Evolutionary conservation across 1,140 invertebrate genomes (phyloP).

Genomic region (Drosophila pseudoananassae): DNA sequence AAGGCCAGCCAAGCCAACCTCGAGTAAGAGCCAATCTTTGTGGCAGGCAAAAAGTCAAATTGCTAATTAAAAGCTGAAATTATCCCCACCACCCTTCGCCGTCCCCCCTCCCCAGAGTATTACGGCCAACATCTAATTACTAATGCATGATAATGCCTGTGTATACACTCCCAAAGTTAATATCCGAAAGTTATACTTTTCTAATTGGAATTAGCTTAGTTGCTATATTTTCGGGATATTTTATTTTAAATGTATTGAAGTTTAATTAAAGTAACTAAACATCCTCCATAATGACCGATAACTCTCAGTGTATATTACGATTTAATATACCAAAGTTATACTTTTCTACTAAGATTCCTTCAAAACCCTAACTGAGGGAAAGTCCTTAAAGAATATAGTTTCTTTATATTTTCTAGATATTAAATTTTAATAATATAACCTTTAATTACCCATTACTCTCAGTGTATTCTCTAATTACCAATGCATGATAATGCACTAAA

Average conservation of each 20-base stretch:
- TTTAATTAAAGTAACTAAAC: too few relatives aligned
- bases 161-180: constrained; percentile 23
- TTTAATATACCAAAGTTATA: too few relatives aligned
- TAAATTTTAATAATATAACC: too few relatives aligned
- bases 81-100: constrained; percentile 11
- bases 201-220: constrained; percentile 5
- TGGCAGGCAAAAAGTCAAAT: constrained; percentile 57
- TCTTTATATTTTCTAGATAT: too few relatives aligned
- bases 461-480: constrained; percentile 34
- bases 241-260: too few relatives aligned
- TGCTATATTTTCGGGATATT: not conserved
- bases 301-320: too few relatives aligned
- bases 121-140: constrained; percentile 52
- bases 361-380: too few relatives aligned
- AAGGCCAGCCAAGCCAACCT: constrained; percentile 14
- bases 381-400: too few relatives aligned
- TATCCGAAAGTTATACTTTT: constrained; percentile 10
- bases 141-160: constrained; percentile 34
- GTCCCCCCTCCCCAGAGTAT: constrained; percentile 11
- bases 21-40: constrained; percentile 50
- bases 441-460: too few relatives aligned
- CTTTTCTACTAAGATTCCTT: too few relatives aligned
- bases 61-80: constrained; percentile 65
- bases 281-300: too few relatives aligned
- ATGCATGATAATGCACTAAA: constrained; percentile 24